Conservation (phyloP, 2,797 vertebrate genomes). For the Etheostoma nigrum region DNA sequence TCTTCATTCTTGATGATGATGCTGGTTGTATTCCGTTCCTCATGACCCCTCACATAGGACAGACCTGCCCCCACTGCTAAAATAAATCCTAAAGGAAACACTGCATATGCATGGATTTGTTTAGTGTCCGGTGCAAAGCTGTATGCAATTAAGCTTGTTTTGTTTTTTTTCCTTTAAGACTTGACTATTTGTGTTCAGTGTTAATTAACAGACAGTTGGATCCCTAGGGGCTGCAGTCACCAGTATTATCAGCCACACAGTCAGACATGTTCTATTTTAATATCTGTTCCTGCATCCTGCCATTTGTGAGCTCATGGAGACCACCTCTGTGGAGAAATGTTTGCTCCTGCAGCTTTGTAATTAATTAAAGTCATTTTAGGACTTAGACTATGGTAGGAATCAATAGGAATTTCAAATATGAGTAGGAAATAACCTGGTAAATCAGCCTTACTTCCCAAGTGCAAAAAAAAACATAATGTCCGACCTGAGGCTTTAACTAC, state of each 20-base stretch:
- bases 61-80: no score
- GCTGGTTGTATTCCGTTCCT: no score
- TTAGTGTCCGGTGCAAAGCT: constrained; percentile 36
- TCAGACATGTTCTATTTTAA: constrained; percentile 41
- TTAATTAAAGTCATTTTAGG: background rate
- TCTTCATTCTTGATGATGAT: no score
- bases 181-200: constrained; percentile 53
- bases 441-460: no score
- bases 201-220: constrained; percentile 67
- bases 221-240: constrained; percentile 35
- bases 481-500: no score
- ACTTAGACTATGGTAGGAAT: background rate
- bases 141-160: constrained; percentile 64
- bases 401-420: no score
- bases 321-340: background rate
- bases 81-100: no score
- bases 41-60: no score
- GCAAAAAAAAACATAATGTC: no score
- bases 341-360: background rate
- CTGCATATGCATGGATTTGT: constrained; percentile 60
- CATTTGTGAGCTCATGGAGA: background rate
- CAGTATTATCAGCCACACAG: constrained; percentile 18
- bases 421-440: no score
- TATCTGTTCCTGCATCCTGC: constrained; percentile 14
- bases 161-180: constrained; percentile 29